Base-by-base conservation (phyloP, 2,113 vertebrate genomes). In the Ciconia maguari region DNA sequence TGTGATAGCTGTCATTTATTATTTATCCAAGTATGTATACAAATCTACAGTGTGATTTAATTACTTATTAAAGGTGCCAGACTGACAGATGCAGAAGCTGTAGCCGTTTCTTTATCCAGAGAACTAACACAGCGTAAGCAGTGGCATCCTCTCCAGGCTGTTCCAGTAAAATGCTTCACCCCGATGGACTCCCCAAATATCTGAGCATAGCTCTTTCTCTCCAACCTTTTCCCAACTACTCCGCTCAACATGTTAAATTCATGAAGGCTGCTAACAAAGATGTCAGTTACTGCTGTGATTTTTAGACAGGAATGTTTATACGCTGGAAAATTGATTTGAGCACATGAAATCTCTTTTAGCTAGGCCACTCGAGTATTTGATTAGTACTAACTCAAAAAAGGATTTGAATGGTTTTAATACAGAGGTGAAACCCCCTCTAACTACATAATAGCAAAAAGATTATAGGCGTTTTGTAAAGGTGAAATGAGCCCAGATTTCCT, bases 41-140 rank as follows among this genome's bases (percentile, higher is more conserved):
- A 94, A 20, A 17, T 81, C 94, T 85, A 82, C 78, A 83, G 79
- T 83, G 87, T 86, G 81, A 95, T 85, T 95, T 90, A 88, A 88
- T 95, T 74, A 74, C 84, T 95, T 80, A 85, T 69, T 94, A 84
- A 94, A 96, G 94, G 94, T 94, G 95, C 87, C 93, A 95, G 95
- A 95, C 91, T 80, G 70, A 79, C 90, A 92, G 90, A 92, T 78
- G 95, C 86, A 81, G 86, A 91, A 90, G 76, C 86, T 94, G 90
- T 72, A 96, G 77, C 57, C 1, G 2, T 89, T 95, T 74, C 58
- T 32, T 75, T 66, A 54, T 26, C 60, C 64, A 48, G 51, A 86
- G 80, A 84, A 92, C 27, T 41, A 78, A 81, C 11, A 13, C 10
- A 24, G 42, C 20, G 36, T 15, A 72, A 87, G 83, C 65, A 52